These are phyloP conservation scores for Epistrophe eligans DNA, from an alignment of 2,888 invertebrate species.

Conservation along the genomic window DNA sequence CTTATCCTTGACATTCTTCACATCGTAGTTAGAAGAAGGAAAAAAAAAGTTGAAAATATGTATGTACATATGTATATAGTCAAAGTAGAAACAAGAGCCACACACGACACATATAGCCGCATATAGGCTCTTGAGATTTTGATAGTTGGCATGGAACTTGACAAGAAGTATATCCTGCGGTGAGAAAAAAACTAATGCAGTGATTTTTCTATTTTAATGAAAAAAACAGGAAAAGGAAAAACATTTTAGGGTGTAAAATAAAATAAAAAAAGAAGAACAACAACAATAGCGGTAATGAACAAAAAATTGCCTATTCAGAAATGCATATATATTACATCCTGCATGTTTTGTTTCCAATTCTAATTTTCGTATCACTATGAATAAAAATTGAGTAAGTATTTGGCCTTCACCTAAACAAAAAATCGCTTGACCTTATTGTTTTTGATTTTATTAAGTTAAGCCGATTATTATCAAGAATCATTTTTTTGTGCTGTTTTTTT, in stretches of 20 bases:
- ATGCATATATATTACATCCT: background rate
- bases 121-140: constrained; percentile 46
- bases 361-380: too few relatives aligned
- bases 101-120: constrained; percentile 27
- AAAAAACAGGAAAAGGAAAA: background rate
- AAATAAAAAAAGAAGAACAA: background rate
- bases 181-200: constrained; percentile 11
- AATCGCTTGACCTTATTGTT: too few relatives aligned
- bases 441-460: too few relatives aligned
- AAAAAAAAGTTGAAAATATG: constrained; percentile 17
- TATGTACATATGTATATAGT: constrained; percentile 20
- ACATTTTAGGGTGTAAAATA: background rate
- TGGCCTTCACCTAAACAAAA: too few relatives aligned
- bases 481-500: too few relatives aligned
- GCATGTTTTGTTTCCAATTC: background rate
- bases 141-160: constrained; percentile 38
- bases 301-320: background rate
- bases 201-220: constrained; percentile 29
- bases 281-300: background rate
- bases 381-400: background rate
- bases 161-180: constrained; percentile 24
- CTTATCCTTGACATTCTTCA: constrained; percentile 61
- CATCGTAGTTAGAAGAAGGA: background rate
- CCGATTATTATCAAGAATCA: too few relatives aligned
- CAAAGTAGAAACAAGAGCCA: constrained; percentile 18